Base-by-base conservation (phyloP, 2,888 invertebrate genomes). In the Prionchulus punctatus region DNA sequence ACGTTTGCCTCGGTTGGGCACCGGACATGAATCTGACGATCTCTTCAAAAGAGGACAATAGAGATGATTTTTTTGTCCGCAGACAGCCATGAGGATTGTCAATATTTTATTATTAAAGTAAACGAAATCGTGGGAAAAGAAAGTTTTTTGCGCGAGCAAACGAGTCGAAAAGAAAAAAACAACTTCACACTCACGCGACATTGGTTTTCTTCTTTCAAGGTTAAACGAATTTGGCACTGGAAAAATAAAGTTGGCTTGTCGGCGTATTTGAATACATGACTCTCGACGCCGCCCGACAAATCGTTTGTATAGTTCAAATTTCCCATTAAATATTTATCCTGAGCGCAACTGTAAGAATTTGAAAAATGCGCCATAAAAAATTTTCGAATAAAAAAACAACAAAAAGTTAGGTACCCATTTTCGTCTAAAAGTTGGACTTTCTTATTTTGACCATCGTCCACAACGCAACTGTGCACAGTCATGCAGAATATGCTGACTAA, bases 371-470 rank as follows among this genome's bases (percentile, higher is more conserved):
- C n/a, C n/a, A 36, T 36, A 18, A 36, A 18, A 36, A 36, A 36
- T 12, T 36, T 36, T 18, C 18, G 7, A 7, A 36, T 36, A 7
- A 36, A 18, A 36, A 36, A 36, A 36, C 12, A 36, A 36, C 18
- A 7, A 36, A 36, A 36, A 36, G 4, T 7, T 21, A 51, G n/a
- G 4, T 30, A 55, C 55, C 55, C 67, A 53, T 65, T 66, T 56
- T 67, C 66, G 57, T 67, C 67, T 26, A 67, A 60, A n/a, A 67
- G 58, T 53, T 63, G 63, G 43, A 64, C 65, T 58, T 62, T 61
- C 25, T 60, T 61, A 2, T 65, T 66, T n/a, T 62, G 60, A 49
- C 64, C 65, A 51, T 67, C 65, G 48, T 62, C 62, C 12, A 66
- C 66, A 31, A 59, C 62, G 58, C 67, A 67, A 4, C 63, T 64